Evolutionary conservation across 2,888 invertebrate species (phyloP).

Genomic region (Tinea semifulvella): DNA sequence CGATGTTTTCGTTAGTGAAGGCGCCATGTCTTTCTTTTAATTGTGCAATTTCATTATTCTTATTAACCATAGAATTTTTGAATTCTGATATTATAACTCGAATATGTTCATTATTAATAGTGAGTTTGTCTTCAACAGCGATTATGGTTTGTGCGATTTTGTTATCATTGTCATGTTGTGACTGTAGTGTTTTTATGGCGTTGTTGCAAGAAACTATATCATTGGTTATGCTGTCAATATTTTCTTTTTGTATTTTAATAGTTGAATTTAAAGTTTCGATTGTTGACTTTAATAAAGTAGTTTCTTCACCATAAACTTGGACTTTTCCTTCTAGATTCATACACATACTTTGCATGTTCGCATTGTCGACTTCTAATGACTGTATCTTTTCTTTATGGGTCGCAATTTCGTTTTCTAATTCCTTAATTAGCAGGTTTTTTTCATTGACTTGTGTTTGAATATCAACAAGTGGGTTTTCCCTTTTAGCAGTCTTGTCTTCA

Average conservation of each 20-base stretch:
- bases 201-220: conserved; percentile 41
- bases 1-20: background rate
- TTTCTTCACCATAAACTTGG: conserved; percentile 33
- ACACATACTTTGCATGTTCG: conserved; percentile 31
- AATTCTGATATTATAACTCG: conserved; percentile 43
- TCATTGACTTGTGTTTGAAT: conserved; percentile 32
- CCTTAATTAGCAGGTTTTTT: conserved; percentile 32
- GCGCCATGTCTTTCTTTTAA: conserved; percentile 5
- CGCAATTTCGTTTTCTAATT: conserved; percentile 35
- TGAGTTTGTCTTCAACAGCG: conserved; percentile 40
- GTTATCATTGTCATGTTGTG: conserved; percentile 33
- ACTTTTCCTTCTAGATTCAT: conserved; percentile 33
- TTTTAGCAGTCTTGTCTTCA: conserved; percentile 25
- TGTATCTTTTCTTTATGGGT: conserved; percentile 34
- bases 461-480: conserved; percentile 24
- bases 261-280: conserved; percentile 38
- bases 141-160: conserved; percentile 37
- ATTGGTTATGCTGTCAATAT: conserved; percentile 29
- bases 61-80: conserved; percentile 32
- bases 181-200: conserved; percentile 41
- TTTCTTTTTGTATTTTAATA: conserved; percentile 35
- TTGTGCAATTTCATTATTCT: conserved; percentile 31
- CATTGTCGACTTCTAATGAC: conserved; percentile 34
- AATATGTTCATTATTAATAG: conserved; percentile 51
- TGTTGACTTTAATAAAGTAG: conserved; percentile 33